Evolutionary conservation across 2,113 vertebrate species (phyloP).

Genomic region (Phoenicopterus ruber): DNA sequence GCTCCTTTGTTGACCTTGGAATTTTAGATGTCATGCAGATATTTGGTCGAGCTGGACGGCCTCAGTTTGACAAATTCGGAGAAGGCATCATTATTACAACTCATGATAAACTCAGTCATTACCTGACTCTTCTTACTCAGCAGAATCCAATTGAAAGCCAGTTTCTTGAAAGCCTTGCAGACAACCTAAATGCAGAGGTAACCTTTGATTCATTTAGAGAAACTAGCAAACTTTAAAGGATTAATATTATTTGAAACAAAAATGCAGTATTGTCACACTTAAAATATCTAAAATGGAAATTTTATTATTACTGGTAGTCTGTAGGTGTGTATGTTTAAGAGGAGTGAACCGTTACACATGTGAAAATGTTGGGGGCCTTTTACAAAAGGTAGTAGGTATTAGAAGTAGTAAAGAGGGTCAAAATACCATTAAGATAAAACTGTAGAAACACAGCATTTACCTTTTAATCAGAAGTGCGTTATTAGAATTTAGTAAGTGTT

Average conservation of each 20-base stretch:
- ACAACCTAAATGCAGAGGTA: slow-evolving; percentile 98
- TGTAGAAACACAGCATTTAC: background rate
- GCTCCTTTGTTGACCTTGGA: slow-evolving; percentile 94
- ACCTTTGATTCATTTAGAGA: background rate
- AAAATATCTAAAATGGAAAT: background rate
- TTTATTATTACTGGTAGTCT: background rate
- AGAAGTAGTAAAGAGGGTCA: background rate
- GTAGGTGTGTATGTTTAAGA: background rate
- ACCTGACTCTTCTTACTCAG: slow-evolving; percentile 95
- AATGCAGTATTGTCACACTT: background rate
- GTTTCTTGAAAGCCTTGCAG: slow-evolving; percentile 90
- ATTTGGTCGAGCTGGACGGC: slow-evolving; percentile 94
- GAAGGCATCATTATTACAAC: slow-evolving; percentile 96
- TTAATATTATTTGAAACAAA: background rate
- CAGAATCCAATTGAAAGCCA: slow-evolving; percentile 99
- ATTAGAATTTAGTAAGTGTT: background rate
- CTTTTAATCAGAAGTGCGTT: background rate
- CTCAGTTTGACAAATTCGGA: slow-evolving; percentile 95
- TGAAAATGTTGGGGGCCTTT: background rate
- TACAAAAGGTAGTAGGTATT: background rate
- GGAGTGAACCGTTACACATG: background rate
- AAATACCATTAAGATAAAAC: background rate
- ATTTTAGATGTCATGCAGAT: slow-evolving; percentile 99
- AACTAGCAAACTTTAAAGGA: background rate
- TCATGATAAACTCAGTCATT: slow-evolving; percentile 97